Base-by-base conservation (phyloP, 2,888 invertebrate species). In the Keiferia lycopersicella region DNA sequence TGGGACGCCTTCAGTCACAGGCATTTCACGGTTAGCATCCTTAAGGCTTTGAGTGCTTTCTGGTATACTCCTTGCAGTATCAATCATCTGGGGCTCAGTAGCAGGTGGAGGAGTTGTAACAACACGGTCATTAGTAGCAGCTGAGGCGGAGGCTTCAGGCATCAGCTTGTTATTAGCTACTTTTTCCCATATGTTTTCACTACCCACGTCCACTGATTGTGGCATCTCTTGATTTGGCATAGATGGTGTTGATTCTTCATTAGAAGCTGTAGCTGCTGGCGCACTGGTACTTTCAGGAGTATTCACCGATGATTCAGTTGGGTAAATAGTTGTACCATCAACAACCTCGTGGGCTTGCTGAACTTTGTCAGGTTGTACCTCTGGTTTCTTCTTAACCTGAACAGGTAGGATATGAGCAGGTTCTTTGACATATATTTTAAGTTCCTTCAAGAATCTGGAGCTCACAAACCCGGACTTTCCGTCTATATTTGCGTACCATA, bases 401-500 rank as follows among this genome's bases (percentile, higher is more conserved):
- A 79, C 67, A 7, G 85, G 75, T 56, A 94, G 84, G 70, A 78
- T 79, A 69, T 71, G 73, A 70, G 65, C 91, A 73, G 66, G 86
- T 74, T 71, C 82, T 77, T 65, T 92, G 68, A 73, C 78, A 6
- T 92, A 65, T 56, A 95, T 73, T 80, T 92, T 94, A 6, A 76
- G 76, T 86, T 96, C 96, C 73, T 86, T 87, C 61, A 96, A 78
- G 71, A 94, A 92, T 0, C 74, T 76, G 62, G 88, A 85, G 26
- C 94, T 94, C 0, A 93, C 93, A 81, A 95, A 96, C 26, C 96
- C 96, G 65, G 93, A 82, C 76, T 93, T 93, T 38, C 94, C 95
- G 69, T 93, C 88, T 57, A 96, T 94, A 84, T 93, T 93, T 56
- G 93, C 95, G 68, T 94, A 96, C 95, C 96, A 96, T 60, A 94